Percentiles rank a stretch among this genome's conserved stretches.
These are phyloP conservation scores for Mustela nigripes DNA, from an alignment of 2,113 vertebrate genomes.

Conservation along the genomic window DNA sequence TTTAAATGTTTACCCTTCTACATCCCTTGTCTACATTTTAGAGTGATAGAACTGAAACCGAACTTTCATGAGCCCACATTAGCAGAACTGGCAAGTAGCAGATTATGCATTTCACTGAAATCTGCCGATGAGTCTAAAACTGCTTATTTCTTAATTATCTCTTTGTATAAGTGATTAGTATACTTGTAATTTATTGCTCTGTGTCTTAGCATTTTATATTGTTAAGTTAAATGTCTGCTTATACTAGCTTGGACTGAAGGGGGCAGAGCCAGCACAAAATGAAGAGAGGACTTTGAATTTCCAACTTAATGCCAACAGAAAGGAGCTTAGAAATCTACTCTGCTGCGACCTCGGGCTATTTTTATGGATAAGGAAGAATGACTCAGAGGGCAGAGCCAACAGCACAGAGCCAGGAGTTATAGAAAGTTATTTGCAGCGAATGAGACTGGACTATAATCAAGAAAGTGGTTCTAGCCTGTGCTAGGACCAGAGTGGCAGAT, in stretches of 20 bases:
- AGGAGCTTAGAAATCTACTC: neutral
- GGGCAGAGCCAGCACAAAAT: neutral
- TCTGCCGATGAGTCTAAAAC: neutral
- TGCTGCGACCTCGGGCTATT: neutral
- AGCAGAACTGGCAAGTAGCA: neutral
- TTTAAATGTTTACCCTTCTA: conserved; percentile 8
- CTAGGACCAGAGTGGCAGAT: neutral
- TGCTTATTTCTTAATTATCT: conserved; percentile 63
- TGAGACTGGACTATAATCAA: neutral
- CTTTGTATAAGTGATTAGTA: conserved; percentile 7
- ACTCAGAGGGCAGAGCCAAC: conserved; percentile 8
- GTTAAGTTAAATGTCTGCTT: conserved; percentile 19
- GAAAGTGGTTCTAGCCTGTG: neutral
- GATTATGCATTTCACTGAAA: neutral
- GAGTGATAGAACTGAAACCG: neutral
- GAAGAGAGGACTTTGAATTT: conserved; percentile 45
- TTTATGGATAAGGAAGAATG: conserved; percentile 9
- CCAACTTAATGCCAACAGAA: neutral
- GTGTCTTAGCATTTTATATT: conserved; percentile 49
- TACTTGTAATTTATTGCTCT: conserved; percentile 18
- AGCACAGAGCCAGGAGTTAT: neutral
- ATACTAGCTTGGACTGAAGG: neutral
- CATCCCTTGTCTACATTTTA: neutral
- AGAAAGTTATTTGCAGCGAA: neutral
- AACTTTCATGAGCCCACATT: neutral